A percentile compares a stretch with the other conserved stretches of the same genome.
Evolutionary conservation across 2,113 vertebrate species (phyloP).

Genomic region (Guaruba guarouba): DNA sequence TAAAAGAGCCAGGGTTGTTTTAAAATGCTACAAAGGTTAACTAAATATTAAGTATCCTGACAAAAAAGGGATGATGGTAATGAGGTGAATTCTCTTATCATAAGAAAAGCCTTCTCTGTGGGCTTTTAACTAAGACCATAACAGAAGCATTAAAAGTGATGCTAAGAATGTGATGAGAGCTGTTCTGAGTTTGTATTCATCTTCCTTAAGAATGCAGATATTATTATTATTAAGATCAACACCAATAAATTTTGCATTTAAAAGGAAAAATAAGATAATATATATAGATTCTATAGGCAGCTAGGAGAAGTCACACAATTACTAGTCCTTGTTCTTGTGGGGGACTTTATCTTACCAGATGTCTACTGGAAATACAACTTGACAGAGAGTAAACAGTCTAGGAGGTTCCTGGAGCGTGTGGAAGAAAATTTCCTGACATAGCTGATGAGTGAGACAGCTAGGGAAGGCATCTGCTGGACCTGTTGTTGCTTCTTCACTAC

Average conservation of each 20-base stretch:
- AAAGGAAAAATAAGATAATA: background rate
- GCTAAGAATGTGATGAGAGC: background rate
- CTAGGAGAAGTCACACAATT: background rate
- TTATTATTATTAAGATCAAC: background rate
- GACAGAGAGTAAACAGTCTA: background rate
- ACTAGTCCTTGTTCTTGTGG: background rate
- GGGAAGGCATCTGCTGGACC: rapidly evolving
- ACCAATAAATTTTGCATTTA: background rate
- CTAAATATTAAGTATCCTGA: background rate
- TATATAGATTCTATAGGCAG: background rate
- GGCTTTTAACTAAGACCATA: background rate
- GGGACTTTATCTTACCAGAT: background rate
- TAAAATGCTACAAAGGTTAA: background rate
- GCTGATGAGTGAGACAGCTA: background rate
- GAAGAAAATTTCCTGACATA: background rate
- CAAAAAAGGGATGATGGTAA: background rate
- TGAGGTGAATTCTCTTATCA: background rate
- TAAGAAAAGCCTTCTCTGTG: background rate
- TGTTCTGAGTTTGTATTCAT: background rate
- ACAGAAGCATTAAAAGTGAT: background rate
- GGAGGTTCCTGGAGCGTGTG: background rate
- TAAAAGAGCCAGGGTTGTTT: background rate
- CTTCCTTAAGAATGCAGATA: background rate
- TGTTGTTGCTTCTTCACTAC: background rate
- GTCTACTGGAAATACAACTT: background rate